Conservation (phyloP, 2,113 vertebrate species). For the Climacteris rufus region DNA sequence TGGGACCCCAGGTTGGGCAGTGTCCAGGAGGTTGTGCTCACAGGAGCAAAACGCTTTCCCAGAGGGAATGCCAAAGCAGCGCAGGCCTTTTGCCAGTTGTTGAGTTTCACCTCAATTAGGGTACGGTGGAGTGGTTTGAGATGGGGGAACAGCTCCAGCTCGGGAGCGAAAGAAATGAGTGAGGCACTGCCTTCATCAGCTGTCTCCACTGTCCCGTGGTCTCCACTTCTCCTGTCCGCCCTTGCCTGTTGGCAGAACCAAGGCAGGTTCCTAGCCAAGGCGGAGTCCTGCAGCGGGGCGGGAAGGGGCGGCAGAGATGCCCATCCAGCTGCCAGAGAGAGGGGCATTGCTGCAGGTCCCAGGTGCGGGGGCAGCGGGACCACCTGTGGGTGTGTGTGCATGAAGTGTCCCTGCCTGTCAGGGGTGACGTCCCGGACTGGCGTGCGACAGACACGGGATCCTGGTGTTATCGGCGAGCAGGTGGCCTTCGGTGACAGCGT, state of each 20-base stretch:
- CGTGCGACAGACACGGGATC: rapidly evolving
- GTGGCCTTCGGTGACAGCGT: rapidly evolving
- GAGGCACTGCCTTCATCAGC: not conserved
- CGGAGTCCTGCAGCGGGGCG: not conserved
- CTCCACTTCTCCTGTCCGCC: not conserved
- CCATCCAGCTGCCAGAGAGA: not conserved
- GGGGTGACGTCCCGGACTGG: not conserved
- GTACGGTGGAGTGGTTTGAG: not conserved
- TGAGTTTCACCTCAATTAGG: rapidly evolving
- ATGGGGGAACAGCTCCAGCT: not conserved
- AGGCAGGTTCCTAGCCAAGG: not conserved
- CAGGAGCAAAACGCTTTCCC: not conserved
- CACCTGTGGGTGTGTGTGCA: rapidly evolving
- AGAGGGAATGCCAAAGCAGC: too few species aligned
- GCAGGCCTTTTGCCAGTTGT: not conserved
- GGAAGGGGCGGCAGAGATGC: not conserved
- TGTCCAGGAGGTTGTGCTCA: rapidly evolving
- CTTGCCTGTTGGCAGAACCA: not conserved
- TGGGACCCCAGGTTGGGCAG: not conserved
- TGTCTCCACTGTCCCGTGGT: not conserved
- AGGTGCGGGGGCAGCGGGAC: rapidly evolving
- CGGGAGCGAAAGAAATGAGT: rapidly evolving
- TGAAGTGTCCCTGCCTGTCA: rapidly evolving
- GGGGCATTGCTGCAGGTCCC: not conserved
- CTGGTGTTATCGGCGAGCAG: not conserved